Evolutionary conservation across 2,797 vertebrate species (phyloP).

Genomic region (Bradypodion ventrale): DNA sequence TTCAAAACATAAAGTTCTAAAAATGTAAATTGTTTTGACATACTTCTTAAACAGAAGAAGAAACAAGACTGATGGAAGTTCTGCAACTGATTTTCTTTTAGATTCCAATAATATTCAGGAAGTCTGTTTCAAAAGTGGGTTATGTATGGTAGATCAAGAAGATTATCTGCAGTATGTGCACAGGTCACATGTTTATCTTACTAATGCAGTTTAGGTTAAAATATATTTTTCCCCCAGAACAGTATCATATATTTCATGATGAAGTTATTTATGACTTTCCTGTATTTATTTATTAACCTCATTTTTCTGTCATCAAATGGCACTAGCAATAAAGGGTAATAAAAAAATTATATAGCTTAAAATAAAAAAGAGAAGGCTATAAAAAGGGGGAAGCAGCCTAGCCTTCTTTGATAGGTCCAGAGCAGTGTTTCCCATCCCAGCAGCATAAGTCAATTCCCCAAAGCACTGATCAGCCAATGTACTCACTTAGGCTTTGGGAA

Average conservation of each 20-base stretch:
- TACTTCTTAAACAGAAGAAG: slow-evolving; percentile 16
- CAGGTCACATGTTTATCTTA: background rate
- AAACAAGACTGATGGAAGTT: slow-evolving; percentile 13
- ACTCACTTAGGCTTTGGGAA: too few relatives aligned
- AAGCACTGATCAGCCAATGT: too few relatives aligned
- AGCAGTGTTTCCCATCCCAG: too few relatives aligned
- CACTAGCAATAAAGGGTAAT: too few relatives aligned
- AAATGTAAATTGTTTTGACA: slow-evolving; percentile 29
- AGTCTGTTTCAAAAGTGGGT: background rate
- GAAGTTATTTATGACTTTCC: background rate
- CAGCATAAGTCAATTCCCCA: too few relatives aligned
- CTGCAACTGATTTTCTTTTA: slow-evolving; percentile 31
- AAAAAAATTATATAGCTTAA: too few relatives aligned
- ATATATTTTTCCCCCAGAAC: background rate
- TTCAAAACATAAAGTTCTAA: slow-evolving; percentile 7
- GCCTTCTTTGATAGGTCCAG: too few relatives aligned
- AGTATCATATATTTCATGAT: background rate
- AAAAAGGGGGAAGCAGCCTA: too few relatives aligned
- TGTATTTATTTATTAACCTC: background rate
- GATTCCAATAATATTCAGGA: slow-evolving; percentile 16
- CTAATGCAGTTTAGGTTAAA: background rate
- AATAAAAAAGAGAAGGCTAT: too few relatives aligned
- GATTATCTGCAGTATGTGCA: background rate
- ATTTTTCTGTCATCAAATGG: too few relatives aligned
- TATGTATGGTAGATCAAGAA: background rate